Conservation (phyloP, 2,113 vertebrate species). For the Gymnocephalus cernua region DNA sequence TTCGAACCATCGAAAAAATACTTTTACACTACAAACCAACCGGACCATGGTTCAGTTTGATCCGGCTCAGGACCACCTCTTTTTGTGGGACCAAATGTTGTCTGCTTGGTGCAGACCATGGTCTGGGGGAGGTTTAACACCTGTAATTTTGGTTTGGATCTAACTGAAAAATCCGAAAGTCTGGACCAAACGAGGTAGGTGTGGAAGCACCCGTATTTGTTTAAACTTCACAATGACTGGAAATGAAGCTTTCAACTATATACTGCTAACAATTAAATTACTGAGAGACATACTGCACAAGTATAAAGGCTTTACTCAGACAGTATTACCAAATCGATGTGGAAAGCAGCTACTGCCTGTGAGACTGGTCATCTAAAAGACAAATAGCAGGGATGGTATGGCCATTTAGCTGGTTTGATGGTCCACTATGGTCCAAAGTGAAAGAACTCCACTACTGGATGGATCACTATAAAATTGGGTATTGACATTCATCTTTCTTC, state of each 20-base stretch:
- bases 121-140: too few relatives aligned
- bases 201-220: background rate
- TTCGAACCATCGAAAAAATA: too few relatives aligned
- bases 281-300: background rate
- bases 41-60: too few relatives aligned
- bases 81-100: too few relatives aligned
- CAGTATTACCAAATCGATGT: background rate
- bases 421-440: too few relatives aligned
- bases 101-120: too few relatives aligned
- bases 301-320: background rate
- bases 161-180: too few relatives aligned
- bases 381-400: background rate
- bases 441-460: background rate
- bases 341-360: background rate
- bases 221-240: background rate
- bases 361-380: background rate
- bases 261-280: background rate
- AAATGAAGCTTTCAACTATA: background rate
- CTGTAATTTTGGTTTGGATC: too few relatives aligned
- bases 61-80: too few relatives aligned
- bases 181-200: too few relatives aligned
- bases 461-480: background rate
- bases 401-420: background rate
- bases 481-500: background rate
- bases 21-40: too few relatives aligned